Conservation (phyloP, 2,888 invertebrate genomes). For the Lordiphosa fenestrarum region DNA sequence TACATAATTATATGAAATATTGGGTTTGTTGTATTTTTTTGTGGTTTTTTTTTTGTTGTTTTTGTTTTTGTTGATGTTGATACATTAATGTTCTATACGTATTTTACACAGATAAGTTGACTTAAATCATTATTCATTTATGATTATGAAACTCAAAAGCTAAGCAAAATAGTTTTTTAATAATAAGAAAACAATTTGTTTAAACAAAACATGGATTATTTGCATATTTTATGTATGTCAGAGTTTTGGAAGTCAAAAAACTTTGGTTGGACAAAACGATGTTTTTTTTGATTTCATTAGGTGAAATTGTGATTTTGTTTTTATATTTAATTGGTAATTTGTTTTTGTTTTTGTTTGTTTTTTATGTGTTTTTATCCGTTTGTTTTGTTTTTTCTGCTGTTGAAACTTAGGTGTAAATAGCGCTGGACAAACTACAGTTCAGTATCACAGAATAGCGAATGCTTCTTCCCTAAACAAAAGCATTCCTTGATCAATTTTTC, state of each 20-base stretch:
- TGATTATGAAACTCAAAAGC: slow-evolving; percentile 31
- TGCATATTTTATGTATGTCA: slow-evolving; percentile 17
- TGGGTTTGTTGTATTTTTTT: slow-evolving; percentile 17
- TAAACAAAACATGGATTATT: slow-evolving; percentile 52
- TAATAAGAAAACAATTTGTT: slow-evolving; percentile 44
- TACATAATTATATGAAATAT: slow-evolving; percentile 47
- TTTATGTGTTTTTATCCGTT: slow-evolving; percentile 9
- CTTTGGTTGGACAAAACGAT: slow-evolving; percentile 68
- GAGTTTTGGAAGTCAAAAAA: slow-evolving; percentile 61
- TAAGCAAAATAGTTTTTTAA: slow-evolving; percentile 24
- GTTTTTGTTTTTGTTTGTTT: slow-evolving; percentile 9
- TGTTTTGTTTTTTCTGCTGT: slow-evolving; percentile 6
- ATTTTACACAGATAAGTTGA: slow-evolving; percentile 46
- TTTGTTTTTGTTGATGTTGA: slow-evolving; percentile 22
- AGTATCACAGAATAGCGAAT: slow-evolving; percentile 78
- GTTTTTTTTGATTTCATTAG: slow-evolving; percentile 7
- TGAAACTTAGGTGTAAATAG: slow-evolving; percentile 70
- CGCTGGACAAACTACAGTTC: slow-evolving; percentile 77
- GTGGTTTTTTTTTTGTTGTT: slow-evolving; percentile 18
- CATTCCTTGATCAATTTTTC: slow-evolving; percentile 25
- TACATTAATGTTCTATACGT: slow-evolving; percentile 43
- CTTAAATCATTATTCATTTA: slow-evolving; percentile 52
- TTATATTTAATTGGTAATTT: too few relatives aligned
- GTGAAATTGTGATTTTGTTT: slow-evolving; percentile 13
- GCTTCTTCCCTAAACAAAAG: slow-evolving; percentile 33